phyloP scores from a whole-genome alignment of 2,797 vertebrate species.

The Pantherophis alleghaniensis region DNA sequence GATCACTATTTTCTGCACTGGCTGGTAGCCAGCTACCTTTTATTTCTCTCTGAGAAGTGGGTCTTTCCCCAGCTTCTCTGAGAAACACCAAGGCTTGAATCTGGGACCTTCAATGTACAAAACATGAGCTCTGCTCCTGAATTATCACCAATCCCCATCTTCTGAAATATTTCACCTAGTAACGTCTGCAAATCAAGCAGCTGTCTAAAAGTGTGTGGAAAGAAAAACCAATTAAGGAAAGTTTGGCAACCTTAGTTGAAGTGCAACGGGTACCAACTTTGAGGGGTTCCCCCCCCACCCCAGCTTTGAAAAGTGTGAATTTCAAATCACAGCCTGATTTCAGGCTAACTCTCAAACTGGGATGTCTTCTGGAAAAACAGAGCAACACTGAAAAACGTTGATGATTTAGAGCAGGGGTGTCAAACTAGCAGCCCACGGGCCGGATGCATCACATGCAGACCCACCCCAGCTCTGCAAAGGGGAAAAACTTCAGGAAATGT shows the following conservation, averaged over 20 bases:
- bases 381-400: not conserved
- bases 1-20: not conserved
- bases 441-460: not conserved
- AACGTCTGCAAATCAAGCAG: not conserved
- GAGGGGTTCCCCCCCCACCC: not conserved
- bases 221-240: not conserved
- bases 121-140: not conserved
- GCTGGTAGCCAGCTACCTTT: not conserved
- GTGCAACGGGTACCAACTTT: not conserved
- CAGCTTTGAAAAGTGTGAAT: not conserved
- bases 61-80: not conserved
- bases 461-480: not conserved
- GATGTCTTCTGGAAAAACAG: not conserved
- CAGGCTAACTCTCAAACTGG: not conserved
- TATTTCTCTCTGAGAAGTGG: not conserved
- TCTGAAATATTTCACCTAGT: not conserved
- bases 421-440: too few relatives aligned
- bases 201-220: not conserved
- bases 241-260: not conserved
- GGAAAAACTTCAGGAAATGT: not conserved
- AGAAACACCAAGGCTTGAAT: not conserved
- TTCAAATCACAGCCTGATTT: not conserved
- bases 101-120: not conserved
- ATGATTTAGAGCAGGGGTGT: not conserved
- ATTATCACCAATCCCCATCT: not conserved